Conservation (phyloP, 2,113 vertebrate species). For the Pleuronectes platessa region DNA sequence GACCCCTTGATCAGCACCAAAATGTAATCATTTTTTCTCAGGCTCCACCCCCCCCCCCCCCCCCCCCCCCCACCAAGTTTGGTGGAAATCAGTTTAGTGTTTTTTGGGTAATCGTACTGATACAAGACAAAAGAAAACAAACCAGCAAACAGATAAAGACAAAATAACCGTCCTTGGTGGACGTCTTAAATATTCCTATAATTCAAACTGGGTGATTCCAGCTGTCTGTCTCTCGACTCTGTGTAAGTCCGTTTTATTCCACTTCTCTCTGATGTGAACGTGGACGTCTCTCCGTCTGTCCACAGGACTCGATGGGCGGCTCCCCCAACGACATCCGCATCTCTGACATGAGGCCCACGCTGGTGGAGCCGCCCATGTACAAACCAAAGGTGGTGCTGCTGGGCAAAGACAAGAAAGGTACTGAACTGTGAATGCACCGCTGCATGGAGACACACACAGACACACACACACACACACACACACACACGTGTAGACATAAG, state of each 20-base stretch:
- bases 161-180: no score
- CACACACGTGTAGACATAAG: constrained; percentile 2
- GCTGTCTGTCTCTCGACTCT: not conserved
- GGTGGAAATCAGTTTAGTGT: no score
- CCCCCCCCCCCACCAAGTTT: no score
- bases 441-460: not conserved
- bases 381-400: constrained; percentile 98
- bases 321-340: constrained; percentile 97
- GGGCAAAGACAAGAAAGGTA: constrained; percentile 99
- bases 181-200: no score
- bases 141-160: no score
- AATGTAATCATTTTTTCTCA: no score
- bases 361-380: constrained; percentile 96
- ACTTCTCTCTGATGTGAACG: constrained; percentile 10
- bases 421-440: not conserved
- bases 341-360: constrained; percentile 96
- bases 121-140: no score
- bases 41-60: no score
- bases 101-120: no score
- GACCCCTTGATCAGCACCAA: no score
- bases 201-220: no score
- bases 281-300: constrained; percentile 29
- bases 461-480: constrained; percentile 4
- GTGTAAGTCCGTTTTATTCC: no score
- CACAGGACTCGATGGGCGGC: constrained; percentile 94